Evolutionary conservation across 2,888 invertebrate genomes (phyloP).

Genomic region (Oligia latruncula): DNA sequence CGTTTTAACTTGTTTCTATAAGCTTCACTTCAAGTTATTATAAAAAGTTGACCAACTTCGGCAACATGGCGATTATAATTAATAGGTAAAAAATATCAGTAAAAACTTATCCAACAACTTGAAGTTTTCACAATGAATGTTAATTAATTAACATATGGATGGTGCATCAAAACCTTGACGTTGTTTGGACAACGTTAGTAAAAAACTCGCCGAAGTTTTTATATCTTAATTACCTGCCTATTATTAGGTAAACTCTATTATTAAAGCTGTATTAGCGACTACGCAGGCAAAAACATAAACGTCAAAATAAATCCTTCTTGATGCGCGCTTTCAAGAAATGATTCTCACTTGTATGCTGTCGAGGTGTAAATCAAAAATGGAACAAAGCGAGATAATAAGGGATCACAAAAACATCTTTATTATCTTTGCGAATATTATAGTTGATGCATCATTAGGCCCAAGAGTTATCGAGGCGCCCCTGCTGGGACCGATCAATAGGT

Average conservation of each 20-base stretch:
- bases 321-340: conserved; percentile 47
- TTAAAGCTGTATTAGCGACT: conserved; percentile 32
- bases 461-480: conserved; percentile 71
- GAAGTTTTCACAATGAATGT: conserved; percentile 24
- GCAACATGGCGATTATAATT: conserved; percentile 1
- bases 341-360: conserved; percentile 45
- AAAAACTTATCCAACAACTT: conserved; percentile 32
- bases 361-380: conserved; percentile 62
- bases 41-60: conserved; percentile 11
- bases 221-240: conserved; percentile 55
- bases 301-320: conserved; percentile 59
- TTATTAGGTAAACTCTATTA: conserved; percentile 54
- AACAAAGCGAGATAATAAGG: conserved; percentile 61
- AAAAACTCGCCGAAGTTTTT: conserved; percentile 52
- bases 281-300: conserved; percentile 48
- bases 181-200: conserved; percentile 51
- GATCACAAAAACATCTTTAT: conserved; percentile 73
- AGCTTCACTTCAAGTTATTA: not conserved
- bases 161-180: conserved; percentile 48
- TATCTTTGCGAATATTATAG: conserved; percentile 71
- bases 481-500: conserved; percentile 77
- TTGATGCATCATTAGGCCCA: conserved; percentile 70
- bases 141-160: conserved; percentile 37
- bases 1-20: conserved; percentile 13
- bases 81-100: conserved; percentile 12